A percentile compares a stretch with the other conserved stretches of the same genome.
These are phyloP conservation scores for Athrips mouffetella DNA, from an alignment of 2,888 invertebrate species.

Conservation along the genomic window DNA sequence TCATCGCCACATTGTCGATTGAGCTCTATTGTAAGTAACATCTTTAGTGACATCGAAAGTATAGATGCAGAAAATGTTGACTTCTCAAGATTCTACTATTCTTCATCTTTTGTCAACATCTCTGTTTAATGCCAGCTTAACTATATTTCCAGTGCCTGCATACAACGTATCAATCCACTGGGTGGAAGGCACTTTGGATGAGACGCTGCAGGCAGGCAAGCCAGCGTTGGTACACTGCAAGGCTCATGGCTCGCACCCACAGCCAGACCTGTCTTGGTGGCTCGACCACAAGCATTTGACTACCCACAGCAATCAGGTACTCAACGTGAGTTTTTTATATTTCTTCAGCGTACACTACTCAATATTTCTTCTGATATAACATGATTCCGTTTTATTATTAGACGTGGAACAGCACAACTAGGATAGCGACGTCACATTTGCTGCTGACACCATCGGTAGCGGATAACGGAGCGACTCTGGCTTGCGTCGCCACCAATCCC, in stretches of 20 bases:
- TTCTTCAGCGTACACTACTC: too few species aligned
- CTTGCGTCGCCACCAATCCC: constrained; percentile 68
- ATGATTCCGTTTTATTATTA: constrained; percentile 28
- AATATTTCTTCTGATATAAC: too few species aligned
- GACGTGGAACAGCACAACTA: constrained; percentile 55
- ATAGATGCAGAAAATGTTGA: too few species aligned
- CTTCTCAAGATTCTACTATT: too few species aligned
- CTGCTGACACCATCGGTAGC: constrained; percentile 55
- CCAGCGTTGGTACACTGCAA: constrained; percentile 61
- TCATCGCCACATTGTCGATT: constrained; percentile 81
- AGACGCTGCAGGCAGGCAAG: constrained; percentile 54
- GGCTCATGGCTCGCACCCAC: constrained; percentile 65
- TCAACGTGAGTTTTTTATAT: neutral
- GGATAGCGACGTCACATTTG: constrained; percentile 57
- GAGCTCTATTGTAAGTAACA: constrained; percentile 84
- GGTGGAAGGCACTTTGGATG: constrained; percentile 57
- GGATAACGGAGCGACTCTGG: constrained; percentile 65
- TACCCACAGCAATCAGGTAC: constrained; percentile 67
- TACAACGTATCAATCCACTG: constrained; percentile 67
- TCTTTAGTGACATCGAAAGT: neutral
- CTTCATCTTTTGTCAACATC: too few species aligned
- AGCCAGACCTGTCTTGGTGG: constrained; percentile 71
- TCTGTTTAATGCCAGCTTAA: too few species aligned
- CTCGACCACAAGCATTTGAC: constrained; percentile 64
- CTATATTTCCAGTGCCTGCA: constrained; percentile 52